Conservation (phyloP, 2,113 vertebrate species). For the Odocoileus virginianus region DNA sequence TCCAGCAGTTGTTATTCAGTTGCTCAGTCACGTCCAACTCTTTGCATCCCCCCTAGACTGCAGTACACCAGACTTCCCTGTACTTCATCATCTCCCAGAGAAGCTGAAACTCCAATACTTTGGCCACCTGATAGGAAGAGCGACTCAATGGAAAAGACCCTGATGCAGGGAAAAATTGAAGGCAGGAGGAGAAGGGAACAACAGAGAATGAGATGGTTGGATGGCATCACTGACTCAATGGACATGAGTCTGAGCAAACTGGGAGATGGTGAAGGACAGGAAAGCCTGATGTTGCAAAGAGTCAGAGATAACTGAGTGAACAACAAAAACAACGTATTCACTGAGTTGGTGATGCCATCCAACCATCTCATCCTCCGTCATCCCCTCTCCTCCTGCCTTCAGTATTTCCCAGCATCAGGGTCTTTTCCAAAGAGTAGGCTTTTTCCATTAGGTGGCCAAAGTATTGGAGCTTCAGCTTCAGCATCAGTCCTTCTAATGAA, state of each 20-base stretch:
- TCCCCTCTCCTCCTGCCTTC: neutral
- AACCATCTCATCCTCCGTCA: neutral
- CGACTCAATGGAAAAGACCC: neutral
- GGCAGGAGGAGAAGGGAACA: neutral
- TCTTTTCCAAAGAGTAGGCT: neutral
- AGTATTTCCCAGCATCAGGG: neutral
- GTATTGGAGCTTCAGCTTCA: neutral
- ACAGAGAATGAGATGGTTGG: neutral
- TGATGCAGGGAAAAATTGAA: neutral
- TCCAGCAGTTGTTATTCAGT: neutral
- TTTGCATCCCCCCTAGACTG: neutral
- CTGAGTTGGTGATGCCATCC: neutral
- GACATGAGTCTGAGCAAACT: neutral
- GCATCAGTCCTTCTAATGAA: neutral
- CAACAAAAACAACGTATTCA: neutral
- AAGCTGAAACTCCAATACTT: neutral
- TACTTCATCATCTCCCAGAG: neutral
- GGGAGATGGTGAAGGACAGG: neutral
- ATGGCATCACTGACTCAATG: neutral
- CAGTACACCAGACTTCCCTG: rapidly evolving
- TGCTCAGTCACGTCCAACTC: neutral
- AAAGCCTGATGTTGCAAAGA: rapidly evolving
- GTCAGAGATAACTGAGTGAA: neutral
- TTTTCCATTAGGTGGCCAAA: neutral
- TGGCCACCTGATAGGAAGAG: neutral